Evolutionary conservation across 2,888 invertebrate genomes (phyloP).

Genomic region (Macaria notata): DNA sequence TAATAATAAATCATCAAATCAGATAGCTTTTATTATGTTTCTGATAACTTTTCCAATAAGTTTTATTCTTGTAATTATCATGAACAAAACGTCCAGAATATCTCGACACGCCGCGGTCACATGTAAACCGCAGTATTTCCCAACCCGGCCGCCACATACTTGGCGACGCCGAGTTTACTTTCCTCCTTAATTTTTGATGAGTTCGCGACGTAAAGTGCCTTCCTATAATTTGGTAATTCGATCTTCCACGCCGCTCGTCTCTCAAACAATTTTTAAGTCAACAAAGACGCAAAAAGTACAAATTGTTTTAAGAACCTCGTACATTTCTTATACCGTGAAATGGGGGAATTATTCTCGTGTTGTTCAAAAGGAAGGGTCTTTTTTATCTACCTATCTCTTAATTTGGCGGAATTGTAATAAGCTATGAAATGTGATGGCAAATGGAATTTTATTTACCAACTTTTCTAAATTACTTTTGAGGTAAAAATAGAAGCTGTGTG

Average conservation of each 20-base stretch:
- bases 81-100: no score
- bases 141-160: no score
- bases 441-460: conserved; percentile 7
- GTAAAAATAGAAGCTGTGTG: neutral
- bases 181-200: conserved; percentile 21
- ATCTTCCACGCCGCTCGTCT: conserved; percentile 13
- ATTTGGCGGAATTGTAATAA: conserved; percentile 11
- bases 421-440: conserved; percentile 8
- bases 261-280: conserved; percentile 11
- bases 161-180: conserved; percentile 11
- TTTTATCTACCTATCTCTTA: conserved; percentile 11
- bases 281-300: conserved; percentile 6
- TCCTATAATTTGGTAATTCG: conserved; percentile 11
- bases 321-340: conserved; percentile 13
- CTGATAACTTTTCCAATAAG: no score
- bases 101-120: no score
- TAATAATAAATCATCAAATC: no score
- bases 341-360: conserved; percentile 7
- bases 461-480: conserved; percentile 1
- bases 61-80: no score
- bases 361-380: conserved; percentile 10
- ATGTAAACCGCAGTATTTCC: no score
- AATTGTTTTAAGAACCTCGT: conserved; percentile 10
- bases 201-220: conserved; percentile 9
- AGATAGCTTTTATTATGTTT: no score